These are phyloP conservation scores for Melinaea marsaeus DNA, from an alignment of 2,888 invertebrate species.

Conservation along the genomic window DNA sequence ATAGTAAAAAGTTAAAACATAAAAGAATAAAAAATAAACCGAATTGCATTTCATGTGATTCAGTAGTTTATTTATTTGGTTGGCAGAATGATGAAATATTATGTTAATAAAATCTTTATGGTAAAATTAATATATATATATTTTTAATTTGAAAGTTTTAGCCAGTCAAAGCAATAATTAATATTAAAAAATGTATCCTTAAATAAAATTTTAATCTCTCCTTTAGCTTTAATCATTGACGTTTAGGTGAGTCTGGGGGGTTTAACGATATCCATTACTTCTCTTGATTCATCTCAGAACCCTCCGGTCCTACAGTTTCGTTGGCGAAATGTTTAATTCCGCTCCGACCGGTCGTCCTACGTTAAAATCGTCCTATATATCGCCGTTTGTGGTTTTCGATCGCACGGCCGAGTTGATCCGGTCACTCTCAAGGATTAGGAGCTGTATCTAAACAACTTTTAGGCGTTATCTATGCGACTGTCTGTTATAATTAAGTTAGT, in stretches of 20 bases:
- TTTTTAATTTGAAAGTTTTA: too few species aligned
- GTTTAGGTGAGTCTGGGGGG: slow-evolving; percentile 43
- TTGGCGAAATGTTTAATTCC: slow-evolving; percentile 25
- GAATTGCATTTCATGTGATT: too few species aligned
- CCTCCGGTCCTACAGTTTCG: slow-evolving; percentile 18
- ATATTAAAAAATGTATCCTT: slow-evolving; percentile 33
- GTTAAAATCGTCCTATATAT: slow-evolving; percentile 13
- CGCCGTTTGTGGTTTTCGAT: slow-evolving; percentile 18
- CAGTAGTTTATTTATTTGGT: too few species aligned
- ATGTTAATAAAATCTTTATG: too few species aligned
- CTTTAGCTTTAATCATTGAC: slow-evolving; percentile 51
- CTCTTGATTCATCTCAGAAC: slow-evolving; percentile 27
- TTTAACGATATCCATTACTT: slow-evolving; percentile 45
- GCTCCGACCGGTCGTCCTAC: slow-evolving; percentile 4
- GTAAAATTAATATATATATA: too few species aligned
- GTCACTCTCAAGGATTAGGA: neutral
- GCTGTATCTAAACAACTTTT: too few species aligned
- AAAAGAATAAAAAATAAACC: too few species aligned
- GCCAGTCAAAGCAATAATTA: too few species aligned
- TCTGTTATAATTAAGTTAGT: too few species aligned
- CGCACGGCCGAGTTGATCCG: slow-evolving; percentile 11
- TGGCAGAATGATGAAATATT: too few species aligned
- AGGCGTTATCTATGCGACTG: too few species aligned
- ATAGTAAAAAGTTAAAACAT: too few species aligned
- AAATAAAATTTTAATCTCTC: slow-evolving; percentile 44